Evolutionary conservation across 2,113 vertebrate species (phyloP), one percentile per base, ranked within the genome.

Genomic region (Holacanthus passer): DNA sequence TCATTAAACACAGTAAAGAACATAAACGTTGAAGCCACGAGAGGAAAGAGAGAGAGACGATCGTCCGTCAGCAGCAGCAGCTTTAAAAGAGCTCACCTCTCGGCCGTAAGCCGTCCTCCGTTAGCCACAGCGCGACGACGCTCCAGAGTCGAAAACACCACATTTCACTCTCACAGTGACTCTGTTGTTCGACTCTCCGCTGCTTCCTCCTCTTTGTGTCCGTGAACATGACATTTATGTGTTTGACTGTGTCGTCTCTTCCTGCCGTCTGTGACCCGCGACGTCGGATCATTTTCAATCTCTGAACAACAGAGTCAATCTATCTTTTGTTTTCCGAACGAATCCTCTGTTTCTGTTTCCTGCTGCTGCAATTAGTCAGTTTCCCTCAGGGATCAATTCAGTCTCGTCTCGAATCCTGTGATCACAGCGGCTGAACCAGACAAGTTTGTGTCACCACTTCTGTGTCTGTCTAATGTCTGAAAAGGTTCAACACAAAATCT

Each of bases 321-420:
- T 2, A 2, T 45, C 60, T 53, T 53, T n/a, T 43, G 11, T 29
- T 74, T 39, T 13, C 22, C 9, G 50, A 24, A 63, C 29, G 7
- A 62, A 50, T 74, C 71, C 56, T 48, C 29, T 7, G 56, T 56
- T 35, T 68, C 29, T 60, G 52, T 17, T 47, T 14, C 5, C 50
- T 22, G 20, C 48, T 43, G 41, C 29, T 43, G 63, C 14, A 60
- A 67, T 66, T 6, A 50, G 1, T 24, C 22, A 5, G 32, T 6
- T 20, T 53, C 72, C 47, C 64, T 22, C 72, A 52, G 73, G 65
- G 56, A 63, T 63, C 55, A 75, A 62, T 81, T 13, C 24, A 3
- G 50, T 13, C n/a, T 13, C 16, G 16, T 14, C 72, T 75, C 55
- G 27, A 1, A 60, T 22, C 24, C 37, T 56, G 35, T 45, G 10